These are phyloP conservation scores for Himalopsyche kuldschensis DNA, from an alignment of 2,888 invertebrate genomes.

Conservation along the genomic window DNA sequence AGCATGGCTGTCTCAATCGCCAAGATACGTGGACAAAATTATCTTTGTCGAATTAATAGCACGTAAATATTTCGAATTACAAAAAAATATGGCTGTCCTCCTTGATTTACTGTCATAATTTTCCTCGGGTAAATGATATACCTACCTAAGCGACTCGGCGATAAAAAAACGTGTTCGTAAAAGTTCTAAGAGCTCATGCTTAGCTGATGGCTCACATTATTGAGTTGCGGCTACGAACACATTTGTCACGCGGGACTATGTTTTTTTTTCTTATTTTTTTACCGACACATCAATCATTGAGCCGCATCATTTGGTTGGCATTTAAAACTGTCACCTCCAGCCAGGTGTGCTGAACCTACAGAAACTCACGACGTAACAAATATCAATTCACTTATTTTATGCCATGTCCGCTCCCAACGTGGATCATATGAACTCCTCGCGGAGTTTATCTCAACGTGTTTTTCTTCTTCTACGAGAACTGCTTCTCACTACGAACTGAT, in stretches of 20 bases:
- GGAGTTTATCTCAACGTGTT: no score
- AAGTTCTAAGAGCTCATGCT: background rate
- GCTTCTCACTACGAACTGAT: no score
- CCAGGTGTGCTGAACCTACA: background rate
- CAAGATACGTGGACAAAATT: no score
- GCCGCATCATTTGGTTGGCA: slow-evolving; percentile 31
- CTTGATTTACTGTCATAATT: background rate
- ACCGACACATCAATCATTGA: slow-evolving; percentile 28
- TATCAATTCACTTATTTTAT: background rate
- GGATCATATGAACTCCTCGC: no score
- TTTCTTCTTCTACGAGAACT: no score
- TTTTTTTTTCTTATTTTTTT: slow-evolving; percentile 10
- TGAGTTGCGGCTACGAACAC: slow-evolving; percentile 15
- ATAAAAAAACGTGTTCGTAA: background rate
- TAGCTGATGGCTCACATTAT: background rate
- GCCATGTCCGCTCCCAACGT: no score
- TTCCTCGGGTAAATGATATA: background rate
- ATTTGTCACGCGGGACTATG: slow-evolving; percentile 29
- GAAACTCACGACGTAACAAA: background rate
- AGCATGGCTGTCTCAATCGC: no score
- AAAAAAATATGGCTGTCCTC: background rate
- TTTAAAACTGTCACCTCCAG: slow-evolving; percentile 16
- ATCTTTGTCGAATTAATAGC: no score
- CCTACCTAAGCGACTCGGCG: background rate
- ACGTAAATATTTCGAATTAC: no score